Evolutionary conservation across 2,888 invertebrate genomes (phyloP), one percentile per base, ranked within the genome.

Genomic region (Ferdinandea cuprea): DNA sequence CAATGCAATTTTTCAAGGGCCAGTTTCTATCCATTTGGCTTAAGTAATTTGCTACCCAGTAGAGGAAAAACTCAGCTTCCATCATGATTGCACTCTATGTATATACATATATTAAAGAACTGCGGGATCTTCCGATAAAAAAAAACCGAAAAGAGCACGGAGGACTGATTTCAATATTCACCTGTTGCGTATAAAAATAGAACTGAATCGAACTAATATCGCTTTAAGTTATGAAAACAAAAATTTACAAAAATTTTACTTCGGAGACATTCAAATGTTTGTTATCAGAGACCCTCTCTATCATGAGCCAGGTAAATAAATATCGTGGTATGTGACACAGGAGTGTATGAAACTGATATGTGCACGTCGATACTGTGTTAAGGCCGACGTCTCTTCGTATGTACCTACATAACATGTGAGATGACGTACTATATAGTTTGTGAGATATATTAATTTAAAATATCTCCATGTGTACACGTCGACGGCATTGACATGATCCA

Each of bases 11-110:
- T 59, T 71, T 54, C 56, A 68, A 69, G 85, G 80, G 85, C 89
- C 88, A 89, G 90, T 90, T 90, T 90, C 86, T 86, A 90, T 90
- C 88, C 90, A 89, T 87, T 88, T 90, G 90, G 90, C 90, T 90
- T 89, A 90, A 91, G 90, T 88, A 89, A 90, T 90, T 89, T 88
- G 89, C 90, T 87, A 88, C 88, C 88, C 86, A 86, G 73, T 68
- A 35, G 44, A 11, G 42, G 44, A 11, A 32, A n/a, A 32, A 52
- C 9, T 15, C 17, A 21, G n/a, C 0, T 48, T n/a, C 42, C 40
- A 28, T 44, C 35, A 28, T 2, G 15, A 13, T 3, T 17, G 13
- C 42, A 21, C 19, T 19, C 44, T 11, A 11, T 5, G 11, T 44
- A 19, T 3, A 1, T 1, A 3, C 37, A 63, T 61, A 63, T 8